A percentile compares a stretch with the other conserved stretches of the same genome.
These are phyloP conservation scores for Cloeon dipterum DNA, from an alignment of 2,888 invertebrate genomes.

Conservation along the genomic window DNA sequence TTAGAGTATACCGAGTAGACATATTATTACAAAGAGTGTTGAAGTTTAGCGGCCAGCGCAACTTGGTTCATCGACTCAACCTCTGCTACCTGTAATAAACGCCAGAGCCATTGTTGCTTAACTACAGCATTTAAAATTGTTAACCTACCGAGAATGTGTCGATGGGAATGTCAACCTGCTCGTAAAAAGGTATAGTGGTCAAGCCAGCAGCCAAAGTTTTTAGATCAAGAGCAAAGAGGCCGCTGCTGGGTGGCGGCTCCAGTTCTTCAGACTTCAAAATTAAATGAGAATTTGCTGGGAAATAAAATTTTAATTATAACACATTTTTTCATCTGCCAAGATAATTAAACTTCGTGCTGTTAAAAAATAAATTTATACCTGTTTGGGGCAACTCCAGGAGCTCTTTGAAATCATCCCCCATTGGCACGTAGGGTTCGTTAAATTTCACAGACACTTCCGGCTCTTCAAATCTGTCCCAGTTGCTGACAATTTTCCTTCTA, in stretches of 20 bases:
- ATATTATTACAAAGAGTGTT: neutral
- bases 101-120: neutral
- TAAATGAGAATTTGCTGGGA: constrained; percentile 3
- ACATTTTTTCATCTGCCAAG: neutral
- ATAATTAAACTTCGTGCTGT: no score
- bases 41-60: neutral
- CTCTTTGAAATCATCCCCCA: neutral
- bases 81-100: neutral
- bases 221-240: constrained; percentile 3
- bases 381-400: constrained; percentile 1
- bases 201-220: constrained; percentile 2
- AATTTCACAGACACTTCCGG: neutral
- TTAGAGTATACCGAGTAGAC: no score
- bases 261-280: constrained; percentile 3
- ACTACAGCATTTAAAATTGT: no score
- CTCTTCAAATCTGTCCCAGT: constrained; percentile 4
- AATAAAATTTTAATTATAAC: neutral
- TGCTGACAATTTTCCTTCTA: constrained; percentile 2
- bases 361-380: neutral
- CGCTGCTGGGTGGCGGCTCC: neutral
- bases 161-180: constrained; percentile 1
- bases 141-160: constrained; percentile 4
- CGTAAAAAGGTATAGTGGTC: constrained; percentile 3
- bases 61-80: neutral
- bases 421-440: constrained; percentile 1